Conservation (phyloP, 2,888 invertebrate genomes). For the Lissocephala sabroskyi region DNA sequence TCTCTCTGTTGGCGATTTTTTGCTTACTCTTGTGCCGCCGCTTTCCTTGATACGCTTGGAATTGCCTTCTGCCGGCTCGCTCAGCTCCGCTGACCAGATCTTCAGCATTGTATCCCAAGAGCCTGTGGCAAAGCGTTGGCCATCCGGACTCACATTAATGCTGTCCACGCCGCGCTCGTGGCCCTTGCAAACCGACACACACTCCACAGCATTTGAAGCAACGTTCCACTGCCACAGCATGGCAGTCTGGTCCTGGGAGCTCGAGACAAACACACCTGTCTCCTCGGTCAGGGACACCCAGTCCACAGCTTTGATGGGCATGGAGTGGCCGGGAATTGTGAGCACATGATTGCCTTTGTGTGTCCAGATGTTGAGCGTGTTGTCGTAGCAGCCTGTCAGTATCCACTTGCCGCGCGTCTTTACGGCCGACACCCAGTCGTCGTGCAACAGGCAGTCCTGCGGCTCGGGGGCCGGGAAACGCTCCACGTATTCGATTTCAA, state of each 20-base stretch:
- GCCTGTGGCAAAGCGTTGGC: conserved; percentile 82
- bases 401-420: conserved; percentile 84
- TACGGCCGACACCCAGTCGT: conserved; percentile 98
- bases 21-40: conserved; percentile 75
- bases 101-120: conserved; percentile 95
- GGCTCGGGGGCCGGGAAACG: conserved; percentile 93
- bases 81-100: conserved; percentile 85
- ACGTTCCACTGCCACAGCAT: conserved; percentile 93
- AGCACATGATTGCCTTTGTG: conserved; percentile 86
- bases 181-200: conserved; percentile 87
- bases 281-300: conserved; percentile 84
- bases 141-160: conserved; percentile 82
- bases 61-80: conserved; percentile 76
- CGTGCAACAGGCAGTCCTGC: conserved; percentile 92
- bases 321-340: conserved; percentile 89
- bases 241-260: conserved; percentile 93
- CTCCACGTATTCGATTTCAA: conserved; percentile 94
- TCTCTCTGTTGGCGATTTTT: neutral
- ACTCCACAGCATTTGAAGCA: conserved; percentile 81
- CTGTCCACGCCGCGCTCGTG: conserved; percentile 95
- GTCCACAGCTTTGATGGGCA: conserved; percentile 88
- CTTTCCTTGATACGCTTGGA: conserved; percentile 75
- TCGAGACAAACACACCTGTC: conserved; percentile 82
- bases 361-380: conserved; percentile 92
- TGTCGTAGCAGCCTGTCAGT: conserved; percentile 93